These are phyloP conservation scores for Leucophenga montana DNA, from an alignment of 2,888 invertebrate genomes.

Conservation along the genomic window DNA sequence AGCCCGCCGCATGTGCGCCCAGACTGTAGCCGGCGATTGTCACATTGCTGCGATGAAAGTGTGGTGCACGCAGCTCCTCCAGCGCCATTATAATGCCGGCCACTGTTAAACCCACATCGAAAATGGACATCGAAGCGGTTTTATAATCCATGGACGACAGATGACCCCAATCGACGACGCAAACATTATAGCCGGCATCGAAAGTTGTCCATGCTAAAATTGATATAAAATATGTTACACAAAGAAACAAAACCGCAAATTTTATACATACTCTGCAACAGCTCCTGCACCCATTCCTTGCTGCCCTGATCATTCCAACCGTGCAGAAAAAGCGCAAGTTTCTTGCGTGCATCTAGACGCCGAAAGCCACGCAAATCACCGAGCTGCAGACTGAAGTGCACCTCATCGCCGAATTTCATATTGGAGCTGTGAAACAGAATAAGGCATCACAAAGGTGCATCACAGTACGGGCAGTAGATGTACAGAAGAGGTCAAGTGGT, in stretches of 20 bases:
- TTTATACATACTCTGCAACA: slow-evolving; percentile 61
- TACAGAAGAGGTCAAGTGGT: neutral
- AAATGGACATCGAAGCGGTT: slow-evolving; percentile 69
- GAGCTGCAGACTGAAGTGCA: slow-evolving; percentile 62
- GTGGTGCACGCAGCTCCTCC: slow-evolving; percentile 56
- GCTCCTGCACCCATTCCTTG: slow-evolving; percentile 68
- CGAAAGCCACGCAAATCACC: slow-evolving; percentile 66
- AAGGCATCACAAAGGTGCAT: no score
- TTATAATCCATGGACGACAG: slow-evolving; percentile 68
- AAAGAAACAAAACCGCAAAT: neutral
- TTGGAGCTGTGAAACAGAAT: slow-evolving; percentile 51
- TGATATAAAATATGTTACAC: neutral
- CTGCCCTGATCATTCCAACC: slow-evolving; percentile 71
- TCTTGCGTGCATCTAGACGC: slow-evolving; percentile 56
- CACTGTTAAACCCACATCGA: slow-evolving; percentile 71
- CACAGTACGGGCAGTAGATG: neutral
- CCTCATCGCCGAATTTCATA: slow-evolving; percentile 50
- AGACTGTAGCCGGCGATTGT: slow-evolving; percentile 71
- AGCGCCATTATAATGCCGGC: slow-evolving; percentile 68
- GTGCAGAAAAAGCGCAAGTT: slow-evolving; percentile 69
- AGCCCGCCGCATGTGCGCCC: slow-evolving; percentile 72
- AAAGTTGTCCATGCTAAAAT: slow-evolving; percentile 67
- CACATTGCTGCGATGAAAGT: slow-evolving; percentile 64
- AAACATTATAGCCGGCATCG: slow-evolving; percentile 65
- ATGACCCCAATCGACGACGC: slow-evolving; percentile 71